Evolutionary conservation across 2,888 invertebrate species (phyloP).

Genomic region (Sympetrum striolatum): DNA sequence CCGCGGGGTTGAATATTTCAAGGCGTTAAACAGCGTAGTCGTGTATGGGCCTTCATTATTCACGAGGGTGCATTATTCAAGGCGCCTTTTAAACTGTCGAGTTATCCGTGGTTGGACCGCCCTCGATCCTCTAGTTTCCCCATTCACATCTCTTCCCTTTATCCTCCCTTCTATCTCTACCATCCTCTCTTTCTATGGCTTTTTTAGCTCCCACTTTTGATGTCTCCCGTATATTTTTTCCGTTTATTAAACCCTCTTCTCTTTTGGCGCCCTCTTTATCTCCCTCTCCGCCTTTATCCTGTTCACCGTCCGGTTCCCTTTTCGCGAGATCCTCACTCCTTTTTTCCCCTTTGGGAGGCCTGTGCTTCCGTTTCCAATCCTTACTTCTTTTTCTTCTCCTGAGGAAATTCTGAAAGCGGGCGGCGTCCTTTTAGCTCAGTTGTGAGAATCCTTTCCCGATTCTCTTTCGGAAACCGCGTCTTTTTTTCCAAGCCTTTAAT

Average conservation of each 20-base stretch:
- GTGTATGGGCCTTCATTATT: constrained; percentile 49
- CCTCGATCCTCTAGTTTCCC: not conserved
- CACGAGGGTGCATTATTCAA: constrained; percentile 46
- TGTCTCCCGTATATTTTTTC: not conserved
- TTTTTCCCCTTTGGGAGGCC: not conserved
- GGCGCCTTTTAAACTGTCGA: constrained; percentile 42
- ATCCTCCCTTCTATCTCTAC: not conserved
- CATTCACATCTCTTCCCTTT: not conserved
- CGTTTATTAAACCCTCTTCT: not conserved
- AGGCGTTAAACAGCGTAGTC: constrained; percentile 49
- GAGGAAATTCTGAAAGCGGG: not conserved
- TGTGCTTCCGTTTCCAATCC: too few species aligned
- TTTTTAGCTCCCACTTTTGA: not conserved
- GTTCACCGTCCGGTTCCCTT: not conserved
- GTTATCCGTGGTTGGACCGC: constrained; percentile 38
- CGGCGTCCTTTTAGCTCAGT: not conserved
- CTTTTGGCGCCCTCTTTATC: not conserved
- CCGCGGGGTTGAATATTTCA: constrained; percentile 49
- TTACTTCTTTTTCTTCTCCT: not conserved
- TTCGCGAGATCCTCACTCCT: not conserved
- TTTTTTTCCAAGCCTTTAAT: not conserved
- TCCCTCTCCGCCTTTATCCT: not conserved
- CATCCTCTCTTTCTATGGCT: not conserved
- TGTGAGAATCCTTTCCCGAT: not conserved
- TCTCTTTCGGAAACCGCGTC: not conserved